These are phyloP conservation scores for Hetaerina americana DNA, from an alignment of 1,140 invertebrate species.

Conservation along the genomic window DNA sequence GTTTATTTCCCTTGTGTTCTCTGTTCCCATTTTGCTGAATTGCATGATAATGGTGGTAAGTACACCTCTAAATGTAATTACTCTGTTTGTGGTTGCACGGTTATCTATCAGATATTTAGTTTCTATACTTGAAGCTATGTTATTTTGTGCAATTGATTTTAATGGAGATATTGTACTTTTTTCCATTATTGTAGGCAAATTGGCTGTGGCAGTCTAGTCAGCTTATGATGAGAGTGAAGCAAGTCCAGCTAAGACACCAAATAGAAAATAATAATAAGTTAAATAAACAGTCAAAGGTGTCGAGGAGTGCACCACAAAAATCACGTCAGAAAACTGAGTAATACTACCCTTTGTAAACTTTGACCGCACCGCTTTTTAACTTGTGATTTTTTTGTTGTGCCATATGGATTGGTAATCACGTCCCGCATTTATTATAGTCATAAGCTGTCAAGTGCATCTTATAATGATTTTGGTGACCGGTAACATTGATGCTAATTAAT, in stretches of 20 bases:
- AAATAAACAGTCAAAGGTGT: not conserved
- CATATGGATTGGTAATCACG: not conserved
- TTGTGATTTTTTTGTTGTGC: not conserved
- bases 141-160: slow-evolving; percentile 3
- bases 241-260: slow-evolving; percentile 47
- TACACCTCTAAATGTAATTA: slow-evolving; percentile 24
- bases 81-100: slow-evolving; percentile 3
- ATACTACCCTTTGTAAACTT: not conserved
- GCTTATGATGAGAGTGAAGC: slow-evolving; percentile 66
- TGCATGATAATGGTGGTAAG: slow-evolving; percentile 89
- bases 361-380: not conserved
- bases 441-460: not conserved
- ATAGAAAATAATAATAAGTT: not conserved
- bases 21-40: slow-evolving; percentile 76
- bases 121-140: slow-evolving; percentile 1
- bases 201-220: slow-evolving; percentile 78
- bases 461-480: not conserved
- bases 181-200: slow-evolving; percentile 46
- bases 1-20: slow-evolving; percentile 85
- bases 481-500: not conserved
- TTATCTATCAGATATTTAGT: slow-evolving; percentile 11
- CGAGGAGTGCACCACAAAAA: not conserved
- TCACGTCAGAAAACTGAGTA: not conserved
- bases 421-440: not conserved
- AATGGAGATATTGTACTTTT: slow-evolving; percentile 6